These are phyloP conservation scores for Meganola albula DNA, from an alignment of 2,888 invertebrate genomes.

Conservation along the genomic window DNA sequence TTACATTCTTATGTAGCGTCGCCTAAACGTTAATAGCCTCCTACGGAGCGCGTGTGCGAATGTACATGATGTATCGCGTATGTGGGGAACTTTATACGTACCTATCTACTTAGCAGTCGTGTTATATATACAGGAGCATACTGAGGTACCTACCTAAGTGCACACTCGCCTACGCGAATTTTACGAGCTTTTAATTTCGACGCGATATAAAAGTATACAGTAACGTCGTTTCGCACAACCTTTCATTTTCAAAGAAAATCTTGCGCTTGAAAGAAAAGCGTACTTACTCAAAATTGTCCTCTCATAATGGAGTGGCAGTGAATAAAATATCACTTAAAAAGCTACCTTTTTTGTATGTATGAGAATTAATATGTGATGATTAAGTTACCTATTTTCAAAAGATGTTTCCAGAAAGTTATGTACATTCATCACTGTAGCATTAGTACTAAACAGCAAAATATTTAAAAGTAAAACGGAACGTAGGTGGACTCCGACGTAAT, in stretches of 20 bases:
- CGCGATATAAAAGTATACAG: constrained; percentile 52
- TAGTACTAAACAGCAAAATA: too few relatives aligned
- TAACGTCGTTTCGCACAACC: constrained; percentile 59
- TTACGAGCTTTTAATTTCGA: constrained; percentile 62
- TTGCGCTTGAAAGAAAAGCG: constrained; percentile 49
- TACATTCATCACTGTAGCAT: constrained; percentile 5
- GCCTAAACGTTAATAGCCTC: constrained; percentile 73
- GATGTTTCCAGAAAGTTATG: constrained; percentile 11
- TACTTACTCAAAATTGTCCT: constrained; percentile 50
- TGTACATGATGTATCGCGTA: too few relatives aligned
- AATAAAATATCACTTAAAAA: constrained; percentile 50
- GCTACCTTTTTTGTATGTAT: constrained; percentile 25
- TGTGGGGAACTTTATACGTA: too few relatives aligned
- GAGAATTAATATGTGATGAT: constrained; percentile 23
- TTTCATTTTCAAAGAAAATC: constrained; percentile 60
- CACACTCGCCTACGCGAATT: constrained; percentile 44
- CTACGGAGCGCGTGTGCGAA: constrained; percentile 53
- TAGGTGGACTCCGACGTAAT: constrained; percentile 14
- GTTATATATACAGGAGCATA: constrained; percentile 21
- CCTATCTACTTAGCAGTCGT: too few relatives aligned
- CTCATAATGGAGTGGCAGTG: constrained; percentile 41
- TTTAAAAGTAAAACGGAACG: constrained; percentile 11
- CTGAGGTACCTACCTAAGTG: constrained; percentile 10
- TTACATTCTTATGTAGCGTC: constrained; percentile 78
- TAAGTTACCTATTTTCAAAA: constrained; percentile 16